Base-by-base conservation (phyloP, 2,113 vertebrate species). In the Recurvirostra avosetta region DNA sequence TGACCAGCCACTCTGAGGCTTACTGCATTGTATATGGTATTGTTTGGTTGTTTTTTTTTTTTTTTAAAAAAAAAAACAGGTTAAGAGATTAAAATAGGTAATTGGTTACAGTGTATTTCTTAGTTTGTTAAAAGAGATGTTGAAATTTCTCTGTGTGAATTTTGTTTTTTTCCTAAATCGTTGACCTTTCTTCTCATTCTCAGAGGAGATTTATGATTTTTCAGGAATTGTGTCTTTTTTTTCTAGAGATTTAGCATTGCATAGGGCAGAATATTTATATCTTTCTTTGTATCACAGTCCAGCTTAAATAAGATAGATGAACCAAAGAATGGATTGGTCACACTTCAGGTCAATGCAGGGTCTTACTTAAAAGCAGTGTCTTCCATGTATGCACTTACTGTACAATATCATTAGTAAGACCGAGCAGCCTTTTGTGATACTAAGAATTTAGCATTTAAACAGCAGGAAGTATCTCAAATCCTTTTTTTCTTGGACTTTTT, bases 1-100 rank as follows among this genome's bases (percentile, higher is more conserved):
- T 50, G 58, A 68, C 13, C 67, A 80, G 27, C 12, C 15, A 3
- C 23, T n/a, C 66, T 58, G 63, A 58, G 21, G 25, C 63, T 76
- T 12, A 12, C 12, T 92, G 53, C 0, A 0, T 40, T 90, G 14
- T 59, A 3, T 6, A 7, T 40, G 53, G 43, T 41, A 16, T 27
- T 55, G 34, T 19, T 76, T 90, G 20, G 17, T 38, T 78, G n/a
- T 40, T 56, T 78, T 61, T 41, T 41, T 4, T 36, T 53, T n/a
- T 67, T 78, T 67, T 78, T 61, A 15, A 34, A 52, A 18, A 55
- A 41, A 36, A 41, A 41, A 71, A 75, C 50, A 61, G 63, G 3
- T 67, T 25, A 71, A 87, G 50, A 61, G 63, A 3, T 67, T 25
- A 71, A 87, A 86, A 50, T 27, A 43, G 29, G 40, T 74, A 38